Base-by-base conservation (phyloP, 2,888 invertebrate genomes). In the Anaspis maculata region DNA sequence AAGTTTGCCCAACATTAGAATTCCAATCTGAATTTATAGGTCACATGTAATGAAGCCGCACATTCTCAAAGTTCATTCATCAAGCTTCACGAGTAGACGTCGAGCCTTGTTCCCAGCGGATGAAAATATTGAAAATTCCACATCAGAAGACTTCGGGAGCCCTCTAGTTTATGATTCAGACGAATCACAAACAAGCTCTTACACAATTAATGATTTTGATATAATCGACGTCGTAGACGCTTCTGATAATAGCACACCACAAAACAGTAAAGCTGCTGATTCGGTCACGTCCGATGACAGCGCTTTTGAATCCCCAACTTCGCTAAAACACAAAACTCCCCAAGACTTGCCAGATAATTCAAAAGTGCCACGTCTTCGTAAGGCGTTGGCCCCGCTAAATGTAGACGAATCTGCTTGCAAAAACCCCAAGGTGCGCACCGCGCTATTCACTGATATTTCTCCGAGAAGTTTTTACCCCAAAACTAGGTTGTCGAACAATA, bases 51-150 rank as follows among this genome's bases (percentile, higher is more conserved):
- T 39, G 39, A 35, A 39, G 39, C 32, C 39, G 10, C 30, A 34
- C 14, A 25, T 16, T 7, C 41, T 21, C 21, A 37, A 39, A 32
- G 33, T 46, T 26, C 69, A 70, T 42, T 77, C 79, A 2, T 74
- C 77, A 2, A 72, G 72, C 49, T 67, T 77, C 57, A 69, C 74
- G 1, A 76, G 76, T 44, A 68, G 79, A 15, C 76, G 80, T 51
- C 73, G 79, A 43, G 72, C 74, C 43, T 64, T 80, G 42, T 79
- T 82, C 51, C 72, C 72, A 13, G 43, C 76, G 37, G 76, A 75
- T 53, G 74, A 76, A 52, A 71, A 70, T 44, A 71, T 74, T 11
- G 49, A 76, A 34, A 70, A 47, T 68, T 70, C 30, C 25, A 54
- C 57, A 14, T 39, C 46, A 10, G 42, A 41, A 38, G 49, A 48